Base-by-base conservation (phyloP, 2,888 invertebrate genomes). In the Caenorhabditis becei region DNA sequence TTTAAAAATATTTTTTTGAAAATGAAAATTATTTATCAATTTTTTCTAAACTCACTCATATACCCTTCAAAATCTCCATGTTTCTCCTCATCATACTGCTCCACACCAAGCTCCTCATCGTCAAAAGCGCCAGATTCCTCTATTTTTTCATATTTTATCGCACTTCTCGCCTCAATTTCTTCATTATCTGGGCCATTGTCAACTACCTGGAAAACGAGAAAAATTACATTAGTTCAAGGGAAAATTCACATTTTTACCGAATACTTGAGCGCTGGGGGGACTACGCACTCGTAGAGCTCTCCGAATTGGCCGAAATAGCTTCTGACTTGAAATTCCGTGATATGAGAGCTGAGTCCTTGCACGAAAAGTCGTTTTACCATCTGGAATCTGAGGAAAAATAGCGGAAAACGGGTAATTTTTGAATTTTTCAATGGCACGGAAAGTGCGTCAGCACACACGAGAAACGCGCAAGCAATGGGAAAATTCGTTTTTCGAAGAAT, bases 281-380 rank as follows among this genome's bases (percentile, higher is more conserved):
- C 23, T n/a, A 58, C 20, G 35, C 81, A 81, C 41, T 81, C 81
- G 32, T 81, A 81, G 10, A 81, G 61, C 2, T 61, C 59, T 10
- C 81, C 81, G 54, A 81, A 81, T 16, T 32, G 58, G n/a, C 72
- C 72, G 24, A 81, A 81, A 54, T 81, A 66, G 5, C 51, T 47
- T 26, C 53, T 32, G 49, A 81, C 23, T 10, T 49, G 41, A 4
- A 35, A 14, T 59, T 69, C 63, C 0, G 77, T 63, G 1, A 69
- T 69, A 23, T 44, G 44, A 0, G 63, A 44, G 16, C 51, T 47
- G 23, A 81, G 47, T 26, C 81, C 81, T 35, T 59, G 69, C 5
- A 81, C 72, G 16, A 77, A 71, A 49, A 81, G 41, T 5, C 77
- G 47, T 54, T 63, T 61, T 7, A 81, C 81, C 81, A 81, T 81